phyloP scores from a whole-genome alignment of 1,140 invertebrate species.

The Drosophila kanapiae region DNA sequence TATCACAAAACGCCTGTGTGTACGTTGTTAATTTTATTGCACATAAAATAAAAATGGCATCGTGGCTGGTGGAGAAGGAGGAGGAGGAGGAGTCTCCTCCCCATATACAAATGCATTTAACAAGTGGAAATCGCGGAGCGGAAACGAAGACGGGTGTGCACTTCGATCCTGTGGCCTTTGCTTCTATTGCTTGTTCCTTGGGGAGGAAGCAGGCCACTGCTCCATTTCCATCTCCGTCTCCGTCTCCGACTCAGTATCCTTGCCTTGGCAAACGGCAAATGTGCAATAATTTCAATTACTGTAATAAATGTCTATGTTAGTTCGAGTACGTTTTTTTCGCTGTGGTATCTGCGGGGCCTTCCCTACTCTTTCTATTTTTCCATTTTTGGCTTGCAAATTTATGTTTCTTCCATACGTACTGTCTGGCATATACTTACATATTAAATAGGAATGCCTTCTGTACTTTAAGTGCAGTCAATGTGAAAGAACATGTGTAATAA shows the following conservation, averaged over 20 bases:
- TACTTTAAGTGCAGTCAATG: conserved; percentile 1
- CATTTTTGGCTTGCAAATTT: conserved; percentile 63
- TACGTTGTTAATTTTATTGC: conserved; percentile 85
- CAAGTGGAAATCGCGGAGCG: conserved; percentile 66
- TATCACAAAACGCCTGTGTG: conserved; percentile 85
- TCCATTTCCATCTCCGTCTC: conserved; percentile 12
- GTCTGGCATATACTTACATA: conserved; percentile 27
- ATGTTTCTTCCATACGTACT: conserved; percentile 49
- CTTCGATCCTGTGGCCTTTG: conserved; percentile 29
- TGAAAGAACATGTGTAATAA: not conserved
- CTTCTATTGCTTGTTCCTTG: conserved; percentile 38
- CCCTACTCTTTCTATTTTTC: not conserved
- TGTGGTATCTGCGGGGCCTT: conserved; percentile 11
- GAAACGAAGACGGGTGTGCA: conserved; percentile 33
- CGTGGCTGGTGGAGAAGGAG: conserved; percentile 17
- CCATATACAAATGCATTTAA: conserved; percentile 81
- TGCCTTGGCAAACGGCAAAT: conserved; percentile 76
- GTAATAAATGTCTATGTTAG: conserved; percentile 83
- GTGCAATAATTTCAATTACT: conserved; percentile 85
- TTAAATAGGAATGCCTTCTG: conserved; percentile 36
- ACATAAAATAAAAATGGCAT: conserved; percentile 71
- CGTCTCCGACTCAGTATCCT: conserved; percentile 16
- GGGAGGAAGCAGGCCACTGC: not conserved
- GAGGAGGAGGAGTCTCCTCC: conserved; percentile 14
- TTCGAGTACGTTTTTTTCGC: conserved; percentile 36